Percentiles rank a stretch among this genome's conserved stretches.
Evolutionary conservation across 2,113 vertebrate species (phyloP).

Genomic region (Blennius ocellaris): DNA sequence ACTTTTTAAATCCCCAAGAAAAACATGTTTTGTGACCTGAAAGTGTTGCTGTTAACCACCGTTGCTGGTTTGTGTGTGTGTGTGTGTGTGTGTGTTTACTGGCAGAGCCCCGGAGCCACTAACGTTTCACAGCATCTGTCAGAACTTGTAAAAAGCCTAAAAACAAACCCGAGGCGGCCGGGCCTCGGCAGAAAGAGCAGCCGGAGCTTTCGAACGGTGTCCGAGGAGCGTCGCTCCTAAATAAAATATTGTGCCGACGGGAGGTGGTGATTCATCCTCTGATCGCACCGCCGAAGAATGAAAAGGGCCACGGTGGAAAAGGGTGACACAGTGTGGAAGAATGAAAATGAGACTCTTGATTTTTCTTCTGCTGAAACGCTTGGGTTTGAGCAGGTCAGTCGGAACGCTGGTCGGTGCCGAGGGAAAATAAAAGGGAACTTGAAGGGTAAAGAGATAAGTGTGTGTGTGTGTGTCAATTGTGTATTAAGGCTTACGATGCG

Average conservation of each 20-base stretch:
- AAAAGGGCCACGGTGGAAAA: constrained; percentile 45
- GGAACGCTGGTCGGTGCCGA: constrained; percentile 56
- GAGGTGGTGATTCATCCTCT: constrained; percentile 60
- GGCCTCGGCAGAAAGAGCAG: neutral
- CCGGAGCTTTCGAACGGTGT: neutral
- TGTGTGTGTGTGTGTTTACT: too few species aligned
- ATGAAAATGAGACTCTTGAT: constrained; percentile 40
- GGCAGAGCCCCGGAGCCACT: neutral
- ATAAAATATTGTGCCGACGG: constrained; percentile 24
- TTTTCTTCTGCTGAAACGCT: constrained; percentile 21
- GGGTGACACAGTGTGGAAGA: constrained; percentile 56
- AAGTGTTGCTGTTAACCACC: neutral
- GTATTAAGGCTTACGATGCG: constrained; percentile 22
- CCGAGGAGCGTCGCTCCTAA: constrained; percentile 11
- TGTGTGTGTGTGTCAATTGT: constrained; percentile 16
- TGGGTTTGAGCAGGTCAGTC: constrained; percentile 15
- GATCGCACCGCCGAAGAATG: constrained; percentile 64
- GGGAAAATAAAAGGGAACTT: constrained; percentile 66
- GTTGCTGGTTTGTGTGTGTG: neutral
- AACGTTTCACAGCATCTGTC: constrained; percentile 14
- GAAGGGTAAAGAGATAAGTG: constrained; percentile 3
- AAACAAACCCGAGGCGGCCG: neutral
- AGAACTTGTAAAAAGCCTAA: constrained; percentile 23
- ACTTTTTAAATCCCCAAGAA: neutral
- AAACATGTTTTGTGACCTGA: neutral